phyloP scores from a whole-genome alignment of 2,797 vertebrate genomes.

The Toxotes lorentzi region DNA sequence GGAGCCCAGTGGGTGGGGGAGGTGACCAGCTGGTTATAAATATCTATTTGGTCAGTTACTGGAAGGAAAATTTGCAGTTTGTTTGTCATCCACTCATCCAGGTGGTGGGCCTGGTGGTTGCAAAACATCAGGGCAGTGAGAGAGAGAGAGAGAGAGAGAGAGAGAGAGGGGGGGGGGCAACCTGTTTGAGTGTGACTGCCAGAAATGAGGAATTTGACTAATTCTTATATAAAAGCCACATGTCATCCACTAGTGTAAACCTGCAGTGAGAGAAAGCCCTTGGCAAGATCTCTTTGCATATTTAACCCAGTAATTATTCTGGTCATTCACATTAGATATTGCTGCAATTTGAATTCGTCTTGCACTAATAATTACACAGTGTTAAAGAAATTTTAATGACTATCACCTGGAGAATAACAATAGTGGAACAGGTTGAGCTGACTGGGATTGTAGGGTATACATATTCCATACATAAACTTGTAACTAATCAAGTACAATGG shows the following conservation, averaged over 20 bases:
- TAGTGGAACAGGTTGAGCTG: constrained; percentile 30
- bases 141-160: constrained; percentile 36
- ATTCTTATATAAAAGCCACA: constrained; percentile 80
- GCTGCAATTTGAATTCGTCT: constrained; percentile 51
- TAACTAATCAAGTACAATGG: constrained; percentile 15
- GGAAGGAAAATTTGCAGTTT: constrained; percentile 87
- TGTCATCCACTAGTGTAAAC: constrained; percentile 69
- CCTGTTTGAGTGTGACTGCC: constrained; percentile 75
- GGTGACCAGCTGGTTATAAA: constrained; percentile 88
- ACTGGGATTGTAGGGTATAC: constrained; percentile 16
- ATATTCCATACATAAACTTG: constrained; percentile 15
- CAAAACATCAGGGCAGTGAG: constrained; percentile 76
- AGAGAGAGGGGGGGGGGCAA: constrained; percentile 56
- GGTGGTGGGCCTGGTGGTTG: constrained; percentile 82
- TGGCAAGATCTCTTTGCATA: constrained; percentile 53
- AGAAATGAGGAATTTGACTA: constrained; percentile 76
- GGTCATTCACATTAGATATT: constrained; percentile 50
- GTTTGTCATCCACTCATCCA: constrained; percentile 86
- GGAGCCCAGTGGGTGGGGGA: constrained; percentile 66
- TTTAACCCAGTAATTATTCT: constrained; percentile 65
- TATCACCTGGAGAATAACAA: constrained; percentile 62
- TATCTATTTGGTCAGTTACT: constrained; percentile 89
- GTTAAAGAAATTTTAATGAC: constrained; percentile 44
- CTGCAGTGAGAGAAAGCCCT: constrained; percentile 60
- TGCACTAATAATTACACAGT: constrained; percentile 49